Evolutionary conservation across 2,113 vertebrate genomes (phyloP).

Genomic region (Romanogobio albipinnatus): DNA sequence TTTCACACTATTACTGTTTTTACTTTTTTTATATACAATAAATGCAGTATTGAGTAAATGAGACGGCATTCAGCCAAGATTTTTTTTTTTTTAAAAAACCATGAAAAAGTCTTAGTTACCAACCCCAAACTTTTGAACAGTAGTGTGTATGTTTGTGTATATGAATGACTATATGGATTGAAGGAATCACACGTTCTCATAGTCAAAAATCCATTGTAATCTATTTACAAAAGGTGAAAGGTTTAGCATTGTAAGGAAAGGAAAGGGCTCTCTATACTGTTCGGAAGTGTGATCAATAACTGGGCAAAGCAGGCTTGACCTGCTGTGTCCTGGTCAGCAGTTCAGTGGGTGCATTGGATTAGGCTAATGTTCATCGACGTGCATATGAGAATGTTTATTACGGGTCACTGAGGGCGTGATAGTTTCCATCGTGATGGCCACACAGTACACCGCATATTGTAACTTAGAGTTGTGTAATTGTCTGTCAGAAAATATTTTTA

Average conservation of each 20-base stretch:
- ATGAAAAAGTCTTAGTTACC: background rate
- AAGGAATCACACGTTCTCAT: background rate
- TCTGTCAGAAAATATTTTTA: background rate
- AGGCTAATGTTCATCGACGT: slow-evolving; percentile 31
- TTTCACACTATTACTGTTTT: background rate
- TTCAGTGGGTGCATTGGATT: slow-evolving; percentile 15
- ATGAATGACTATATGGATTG: background rate
- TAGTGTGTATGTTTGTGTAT: too few species aligned
- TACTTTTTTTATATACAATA: too few species aligned
- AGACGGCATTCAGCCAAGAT: too few species aligned
- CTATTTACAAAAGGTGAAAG: background rate
- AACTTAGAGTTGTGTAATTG: background rate
- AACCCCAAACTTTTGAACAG: background rate
- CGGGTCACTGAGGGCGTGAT: background rate
- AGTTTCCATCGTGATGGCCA: background rate
- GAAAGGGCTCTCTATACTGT: background rate
- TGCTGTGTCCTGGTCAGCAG: slow-evolving; percentile 12
- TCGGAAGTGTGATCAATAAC: slow-evolving; percentile 29
- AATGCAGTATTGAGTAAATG: too few species aligned
- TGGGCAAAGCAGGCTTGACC: slow-evolving; percentile 2
- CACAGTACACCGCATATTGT: background rate
- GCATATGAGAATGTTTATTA: slow-evolving; percentile 20
- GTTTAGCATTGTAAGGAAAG: background rate
- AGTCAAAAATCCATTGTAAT: background rate
- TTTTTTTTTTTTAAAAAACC: too few species aligned